Conservation (phyloP, 2,888 invertebrate species). For the Nephrotoma guestfalica region DNA sequence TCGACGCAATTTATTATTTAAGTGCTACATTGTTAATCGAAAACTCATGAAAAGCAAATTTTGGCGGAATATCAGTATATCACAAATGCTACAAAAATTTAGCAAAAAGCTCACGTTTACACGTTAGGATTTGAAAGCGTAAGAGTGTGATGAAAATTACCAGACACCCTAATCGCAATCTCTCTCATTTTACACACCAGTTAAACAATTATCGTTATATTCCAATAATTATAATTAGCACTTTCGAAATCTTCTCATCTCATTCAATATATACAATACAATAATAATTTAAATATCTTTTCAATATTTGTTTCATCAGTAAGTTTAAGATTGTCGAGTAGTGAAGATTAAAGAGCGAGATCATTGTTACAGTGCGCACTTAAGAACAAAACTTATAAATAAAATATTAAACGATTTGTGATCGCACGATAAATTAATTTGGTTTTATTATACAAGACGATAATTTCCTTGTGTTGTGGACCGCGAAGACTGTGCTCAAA, state of each 20-base stretch:
- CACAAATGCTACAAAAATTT: too few species aligned
- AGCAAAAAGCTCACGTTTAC: too few species aligned
- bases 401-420: neutral
- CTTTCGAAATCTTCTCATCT: neutral
- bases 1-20: neutral
- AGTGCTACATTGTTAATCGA: neutral
- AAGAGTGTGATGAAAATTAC: too few species aligned
- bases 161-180: too few species aligned
- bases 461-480: neutral
- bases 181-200: too few species aligned
- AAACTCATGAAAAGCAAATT: neutral
- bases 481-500: neutral
- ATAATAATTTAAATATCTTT: neutral
- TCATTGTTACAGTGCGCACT: too few species aligned
- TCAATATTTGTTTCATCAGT: neutral
- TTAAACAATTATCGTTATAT: neutral
- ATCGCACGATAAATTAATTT: neutral
- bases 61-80: neutral
- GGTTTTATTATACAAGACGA: neutral
- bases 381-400: neutral
- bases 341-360: neutral
- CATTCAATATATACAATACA: neutral
- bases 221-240: neutral
- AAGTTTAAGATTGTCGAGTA: neutral
- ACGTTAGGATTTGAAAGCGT: too few species aligned